phyloP scores from a whole-genome alignment of 1,140 invertebrate species.

The Drosophila nigromelanica region DNA sequence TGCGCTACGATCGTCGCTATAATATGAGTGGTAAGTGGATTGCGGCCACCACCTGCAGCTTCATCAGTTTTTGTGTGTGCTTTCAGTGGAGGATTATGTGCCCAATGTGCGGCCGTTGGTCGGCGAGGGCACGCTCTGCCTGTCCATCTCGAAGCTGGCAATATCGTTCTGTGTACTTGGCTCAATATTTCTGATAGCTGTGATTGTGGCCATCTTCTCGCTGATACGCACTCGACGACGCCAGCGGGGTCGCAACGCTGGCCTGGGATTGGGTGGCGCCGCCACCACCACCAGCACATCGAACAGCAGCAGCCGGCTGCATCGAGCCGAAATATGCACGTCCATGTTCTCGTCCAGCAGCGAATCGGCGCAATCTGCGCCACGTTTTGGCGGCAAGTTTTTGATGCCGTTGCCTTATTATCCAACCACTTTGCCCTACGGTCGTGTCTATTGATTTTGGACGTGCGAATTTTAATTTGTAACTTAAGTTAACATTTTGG shows the following conservation, averaged over 20 bases:
- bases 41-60: not conserved
- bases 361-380: constrained; percentile 76
- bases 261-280: constrained; percentile 35
- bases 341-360: constrained; percentile 83
- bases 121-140: constrained; percentile 85
- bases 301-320: constrained; percentile 68
- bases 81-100: constrained; percentile 76
- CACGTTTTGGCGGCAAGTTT: constrained; percentile 76
- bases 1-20: constrained; percentile 76
- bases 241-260: constrained; percentile 43
- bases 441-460: constrained; percentile 70
- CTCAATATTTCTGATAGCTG: constrained; percentile 87
- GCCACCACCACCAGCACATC: constrained; percentile 56
- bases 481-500: constrained; percentile 12
- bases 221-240: constrained; percentile 86
- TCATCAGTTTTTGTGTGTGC: not conserved
- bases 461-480: not conserved
- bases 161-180: constrained; percentile 88
- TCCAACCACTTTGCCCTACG: constrained; percentile 79
- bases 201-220: constrained; percentile 87
- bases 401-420: constrained; percentile 83
- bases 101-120: constrained; percentile 61
- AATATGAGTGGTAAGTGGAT: constrained; percentile 76
- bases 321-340: constrained; percentile 74
- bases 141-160: constrained; percentile 89